Evolutionary conservation across 1,140 invertebrate species (phyloP).

Genomic region (Ooceraea biroi): DNA sequence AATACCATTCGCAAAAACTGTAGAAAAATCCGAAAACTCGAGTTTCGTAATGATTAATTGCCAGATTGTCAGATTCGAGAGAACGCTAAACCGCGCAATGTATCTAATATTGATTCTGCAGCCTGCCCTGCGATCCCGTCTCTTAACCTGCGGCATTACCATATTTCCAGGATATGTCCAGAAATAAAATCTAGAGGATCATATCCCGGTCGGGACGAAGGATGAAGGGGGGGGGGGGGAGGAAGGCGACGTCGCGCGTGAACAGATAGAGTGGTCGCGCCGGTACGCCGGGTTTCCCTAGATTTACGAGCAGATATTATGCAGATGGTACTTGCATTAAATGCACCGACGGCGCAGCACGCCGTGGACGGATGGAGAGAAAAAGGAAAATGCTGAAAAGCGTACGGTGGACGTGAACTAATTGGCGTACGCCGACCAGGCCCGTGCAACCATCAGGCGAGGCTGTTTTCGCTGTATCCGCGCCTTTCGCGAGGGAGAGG

Average conservation of each 20-base stretch:
- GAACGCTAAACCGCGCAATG: conserved; percentile 6
- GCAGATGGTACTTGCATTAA: conserved; percentile 81
- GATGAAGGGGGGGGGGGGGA: too few species aligned
- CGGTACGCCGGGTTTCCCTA: conserved; percentile 71
- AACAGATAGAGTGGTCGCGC: conserved; percentile 29
- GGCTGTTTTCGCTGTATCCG: conserved; percentile 38
- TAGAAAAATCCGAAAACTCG: neutral
- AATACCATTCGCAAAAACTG: neutral
- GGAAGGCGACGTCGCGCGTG: conserved; percentile 30
- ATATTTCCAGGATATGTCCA: conserved; percentile 50
- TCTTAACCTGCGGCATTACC: neutral
- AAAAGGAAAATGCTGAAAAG: conserved; percentile 47
- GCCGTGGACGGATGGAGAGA: conserved; percentile 21
- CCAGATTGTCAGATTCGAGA: conserved; percentile 59
- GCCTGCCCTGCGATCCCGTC: conserved; percentile 17
- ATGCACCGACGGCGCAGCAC: conserved; percentile 71
- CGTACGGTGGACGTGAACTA: conserved; percentile 40
- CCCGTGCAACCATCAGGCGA: conserved; percentile 19
- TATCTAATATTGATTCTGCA: conserved; percentile 59
- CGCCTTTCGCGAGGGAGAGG: conserved; percentile 29
- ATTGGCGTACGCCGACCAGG: conserved; percentile 40
- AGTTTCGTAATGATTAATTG: conserved; percentile 39
- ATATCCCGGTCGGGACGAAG: conserved; percentile 4
- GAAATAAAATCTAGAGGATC: conserved; percentile 74
- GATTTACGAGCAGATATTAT: conserved; percentile 80